phyloP scores from a whole-genome alignment of 2,888 invertebrate genomes.

The Sisyra terminalis region DNA sequence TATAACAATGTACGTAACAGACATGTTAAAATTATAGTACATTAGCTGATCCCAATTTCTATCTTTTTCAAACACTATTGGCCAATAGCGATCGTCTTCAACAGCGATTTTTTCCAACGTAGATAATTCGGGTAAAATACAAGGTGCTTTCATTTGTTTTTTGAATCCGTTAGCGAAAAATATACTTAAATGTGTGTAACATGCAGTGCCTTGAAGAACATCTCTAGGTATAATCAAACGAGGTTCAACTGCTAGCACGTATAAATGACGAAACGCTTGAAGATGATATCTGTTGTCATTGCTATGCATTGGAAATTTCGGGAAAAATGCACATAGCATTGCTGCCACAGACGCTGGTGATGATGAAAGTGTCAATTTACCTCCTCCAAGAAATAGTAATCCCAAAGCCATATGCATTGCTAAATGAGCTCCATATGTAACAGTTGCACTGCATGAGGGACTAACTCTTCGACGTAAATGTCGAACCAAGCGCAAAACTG shows the following conservation, averaged over 20 bases:
- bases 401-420: constrained; percentile 93
- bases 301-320: constrained; percentile 91
- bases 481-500: constrained; percentile 65
- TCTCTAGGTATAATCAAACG: constrained; percentile 77
- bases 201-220: constrained; percentile 59
- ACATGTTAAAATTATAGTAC: constrained; percentile 30
- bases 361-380: constrained; percentile 69
- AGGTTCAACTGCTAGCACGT: constrained; percentile 86
- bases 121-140: constrained; percentile 67
- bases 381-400: constrained; percentile 84
- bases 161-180: constrained; percentile 25
- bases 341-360: constrained; percentile 77
- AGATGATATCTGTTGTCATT: constrained; percentile 95
- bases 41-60: constrained; percentile 71
- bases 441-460: constrained; percentile 44
- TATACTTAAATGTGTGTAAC: constrained; percentile 65
- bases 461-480: constrained; percentile 71
- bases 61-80: constrained; percentile 62
- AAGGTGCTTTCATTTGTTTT: constrained; percentile 53
- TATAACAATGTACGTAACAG: too few species aligned
- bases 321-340: constrained; percentile 84
- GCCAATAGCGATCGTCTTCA: constrained; percentile 80
- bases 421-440: constrained; percentile 84
- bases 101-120: constrained; percentile 58
- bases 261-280: constrained; percentile 92